A percentile compares a stretch with the other conserved stretches of the same genome.
These are phyloP conservation scores for Semnornis frantzii DNA, from an alignment of 2,113 vertebrate species.

Conservation along the genomic window DNA sequence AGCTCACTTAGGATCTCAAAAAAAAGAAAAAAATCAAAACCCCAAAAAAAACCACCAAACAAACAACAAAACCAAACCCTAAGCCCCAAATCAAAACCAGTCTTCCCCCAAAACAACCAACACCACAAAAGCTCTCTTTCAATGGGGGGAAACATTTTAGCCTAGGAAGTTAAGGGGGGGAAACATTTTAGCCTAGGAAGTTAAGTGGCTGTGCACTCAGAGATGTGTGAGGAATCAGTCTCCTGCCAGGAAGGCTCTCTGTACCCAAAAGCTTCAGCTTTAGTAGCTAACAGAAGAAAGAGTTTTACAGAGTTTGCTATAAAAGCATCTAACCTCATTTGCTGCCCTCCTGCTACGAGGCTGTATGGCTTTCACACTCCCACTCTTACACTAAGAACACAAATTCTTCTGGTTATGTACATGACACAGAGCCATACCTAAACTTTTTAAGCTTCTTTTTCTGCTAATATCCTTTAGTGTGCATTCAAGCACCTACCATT, in stretches of 20 bases:
- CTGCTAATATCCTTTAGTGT: not conserved
- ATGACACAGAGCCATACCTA: not conserved
- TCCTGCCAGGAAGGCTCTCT: not conserved
- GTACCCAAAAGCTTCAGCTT: not conserved
- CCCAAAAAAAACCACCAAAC: too few relatives aligned
- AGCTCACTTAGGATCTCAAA: not conserved
- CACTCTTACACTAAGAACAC: not conserved
- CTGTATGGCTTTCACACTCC: not conserved
- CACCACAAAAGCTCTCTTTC: not conserved
- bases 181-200: not conserved
- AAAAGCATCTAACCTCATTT: not conserved
- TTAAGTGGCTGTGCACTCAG: conserved; percentile 8
- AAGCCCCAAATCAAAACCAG: too few relatives aligned
- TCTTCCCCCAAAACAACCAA: not conserved
- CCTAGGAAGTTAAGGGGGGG: not conserved
- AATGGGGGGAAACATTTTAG: not conserved
- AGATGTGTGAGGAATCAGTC: not conserved
- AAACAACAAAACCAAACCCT: not conserved
- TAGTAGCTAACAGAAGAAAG: not conserved
- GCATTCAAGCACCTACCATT: not conserved
- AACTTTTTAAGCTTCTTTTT: not conserved
- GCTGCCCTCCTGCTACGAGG: conserved; percentile 3
- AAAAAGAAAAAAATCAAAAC: not conserved
- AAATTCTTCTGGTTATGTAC: not conserved
- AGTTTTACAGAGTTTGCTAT: not conserved